Conservation (phyloP, 2,888 invertebrate species). For the Acleris sparsana region DNA sequence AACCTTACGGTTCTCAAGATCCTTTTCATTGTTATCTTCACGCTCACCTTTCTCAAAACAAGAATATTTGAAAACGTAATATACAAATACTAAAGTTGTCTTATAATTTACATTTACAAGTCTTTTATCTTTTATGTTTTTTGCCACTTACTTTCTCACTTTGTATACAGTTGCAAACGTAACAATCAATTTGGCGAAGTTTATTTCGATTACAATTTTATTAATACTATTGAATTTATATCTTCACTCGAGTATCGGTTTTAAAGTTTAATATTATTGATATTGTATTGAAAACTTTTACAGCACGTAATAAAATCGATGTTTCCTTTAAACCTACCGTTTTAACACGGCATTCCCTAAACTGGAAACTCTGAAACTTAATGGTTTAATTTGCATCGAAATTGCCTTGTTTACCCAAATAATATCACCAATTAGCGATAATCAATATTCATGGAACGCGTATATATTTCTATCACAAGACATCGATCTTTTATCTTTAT, state of each 20-base stretch:
- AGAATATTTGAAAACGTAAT: conserved; percentile 13
- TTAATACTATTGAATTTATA: conserved; percentile 12
- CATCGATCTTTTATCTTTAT: conserved; percentile 14
- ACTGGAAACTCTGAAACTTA: conserved; percentile 28
- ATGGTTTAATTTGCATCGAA: conserved; percentile 39
- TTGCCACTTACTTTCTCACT: conserved; percentile 35
- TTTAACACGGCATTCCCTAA: conserved; percentile 29
- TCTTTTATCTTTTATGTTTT: conserved; percentile 33
- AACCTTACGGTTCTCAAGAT: conserved; percentile 37
- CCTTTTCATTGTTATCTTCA: conserved; percentile 36
- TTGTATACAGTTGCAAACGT: conserved; percentile 34
- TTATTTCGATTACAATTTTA: conserved; percentile 31
- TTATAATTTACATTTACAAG: conserved; percentile 27
- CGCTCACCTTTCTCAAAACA: conserved; percentile 38
- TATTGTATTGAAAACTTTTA: conserved; percentile 8
- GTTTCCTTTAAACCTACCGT: conserved; percentile 24
- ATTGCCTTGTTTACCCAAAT: conserved; percentile 38
- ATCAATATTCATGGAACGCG: conserved; percentile 43
- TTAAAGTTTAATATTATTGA: conserved; percentile 21
- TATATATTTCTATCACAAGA: conserved; percentile 15
- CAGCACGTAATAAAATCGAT: conserved; percentile 18
- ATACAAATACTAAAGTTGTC: conserved; percentile 22
- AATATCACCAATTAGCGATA: conserved; percentile 39
- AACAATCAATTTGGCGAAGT: conserved; percentile 31
- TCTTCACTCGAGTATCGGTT: conserved; percentile 8